Evolutionary conservation across 2,113 vertebrate genomes (phyloP), one percentile per base, ranked within the genome.

Genomic region (Connochaetes taurinus): DNA sequence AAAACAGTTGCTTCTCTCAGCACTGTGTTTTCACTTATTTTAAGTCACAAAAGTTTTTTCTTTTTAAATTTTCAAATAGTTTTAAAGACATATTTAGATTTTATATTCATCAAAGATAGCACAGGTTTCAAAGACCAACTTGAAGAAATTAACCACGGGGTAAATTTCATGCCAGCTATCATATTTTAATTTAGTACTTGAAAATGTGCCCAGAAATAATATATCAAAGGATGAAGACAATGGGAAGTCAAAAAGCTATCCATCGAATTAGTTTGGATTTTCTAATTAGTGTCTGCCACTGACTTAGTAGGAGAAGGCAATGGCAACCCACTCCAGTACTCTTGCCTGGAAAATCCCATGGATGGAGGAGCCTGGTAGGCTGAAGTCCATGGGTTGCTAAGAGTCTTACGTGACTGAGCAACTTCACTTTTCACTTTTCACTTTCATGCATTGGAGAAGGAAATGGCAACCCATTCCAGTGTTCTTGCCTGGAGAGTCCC

Each of bases 121-220:
- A 71, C 4, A 60, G 7, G 8, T 95, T 71, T 74, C 55, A 85
- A 31, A 67, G 40, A 83, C 1, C 23, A 83, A 14, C 27, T 47
- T 45, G 10, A 47, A 91, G 81, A 85, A 83, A 58, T 2, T 76
- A 81, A 84, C 5, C 21, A 52, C 4, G 58, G 60, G 23, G 1
- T 27, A 88, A 64, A 23, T 47, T 86, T 81, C 17, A 74, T 55
- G 7, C 3, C 31, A 21, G 14, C 12, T 85, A 52, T 86, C 16
- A 45, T 9, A 82, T 64, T 96, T 91, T 82, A 86, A 87, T 78
- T 92, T 95, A 87, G 10, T 90, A 29, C 10, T 88, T 86, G 29
- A n/a, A 64, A 29, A 40, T 47, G 2, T 89, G 15, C 6, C 7
- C 13, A 78, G 40, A 76, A 89, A 62, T 29, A 88, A 81, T 76